Base-by-base conservation (phyloP, 92 coral and sea anemone species). In the Porites divaricata region DNA sequence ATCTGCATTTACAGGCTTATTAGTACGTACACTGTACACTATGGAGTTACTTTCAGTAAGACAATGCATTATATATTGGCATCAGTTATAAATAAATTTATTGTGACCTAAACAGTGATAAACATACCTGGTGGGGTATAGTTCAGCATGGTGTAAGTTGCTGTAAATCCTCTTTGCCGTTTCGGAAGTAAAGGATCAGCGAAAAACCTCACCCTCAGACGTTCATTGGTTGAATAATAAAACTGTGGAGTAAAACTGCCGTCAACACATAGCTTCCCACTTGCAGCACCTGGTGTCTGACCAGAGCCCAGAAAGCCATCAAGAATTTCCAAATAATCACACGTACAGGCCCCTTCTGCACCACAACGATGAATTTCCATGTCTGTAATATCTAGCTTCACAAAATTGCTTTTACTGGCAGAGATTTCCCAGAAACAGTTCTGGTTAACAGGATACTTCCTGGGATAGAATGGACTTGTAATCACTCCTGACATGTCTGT, bases 111-210 rank as follows among this genome's bases (percentile, higher is more conserved):
- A 6, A 58, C 17, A 6, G 23, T 64, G 20, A 8, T 19, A 12
- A 16, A 28, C 72, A 12, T 61, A 83, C 87, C 64, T 58, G 80
- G 79, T 1, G 87, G 87, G 14, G 71, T 72, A 65, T 10, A 41
- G 63, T 49, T 2, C 28, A 72, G 69, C 1, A 7, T 25, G 9
- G 64, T 73, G 72, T 74, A 83, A 15, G 25, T 54, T 23, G 87
- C 87, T 41, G 12, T 25, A 4, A 83, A 83, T 19, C 87, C 87
- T 19, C 1, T 62, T 15, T 8, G 10, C 0, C 8, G 8, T 8
- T 28, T 49, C 9, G 9, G n/a, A 82, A 10, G 8, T 1, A 1
- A 0, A 21, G 25, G 13, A 51, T 83, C 63, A 8, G 72, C 22
- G 15, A 5, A 7, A 24, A 82, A 83, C 17, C 20, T 49, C 66